phyloP scores from a whole-genome alignment of 2,888 invertebrate species.

The Lycocerus yunnanus region DNA sequence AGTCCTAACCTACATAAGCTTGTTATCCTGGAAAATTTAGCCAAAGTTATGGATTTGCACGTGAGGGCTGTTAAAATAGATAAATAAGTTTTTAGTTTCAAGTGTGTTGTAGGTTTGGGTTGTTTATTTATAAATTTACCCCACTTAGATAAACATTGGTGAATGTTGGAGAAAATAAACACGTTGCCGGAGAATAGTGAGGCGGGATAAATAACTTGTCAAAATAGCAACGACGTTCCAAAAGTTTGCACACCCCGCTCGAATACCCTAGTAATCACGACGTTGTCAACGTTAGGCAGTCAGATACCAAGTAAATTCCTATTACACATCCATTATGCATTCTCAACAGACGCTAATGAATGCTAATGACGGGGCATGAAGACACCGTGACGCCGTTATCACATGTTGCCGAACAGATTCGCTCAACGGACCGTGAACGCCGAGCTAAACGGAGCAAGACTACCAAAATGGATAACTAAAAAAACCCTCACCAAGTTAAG shows the following conservation, averaged over 20 bases:
- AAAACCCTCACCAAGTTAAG: neutral
- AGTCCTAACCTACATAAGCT: neutral
- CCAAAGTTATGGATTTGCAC: neutral
- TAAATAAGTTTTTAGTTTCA: neutral
- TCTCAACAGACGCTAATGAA: conserved; percentile 44
- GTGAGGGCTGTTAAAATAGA: neutral
- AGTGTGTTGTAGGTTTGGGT: neutral
- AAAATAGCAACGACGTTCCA: conserved; percentile 23
- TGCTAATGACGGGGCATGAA: conserved; percentile 43
- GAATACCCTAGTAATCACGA: conserved; percentile 28
- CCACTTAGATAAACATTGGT: conserved; percentile 6
- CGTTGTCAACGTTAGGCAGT: conserved; percentile 29
- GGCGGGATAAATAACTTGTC: conserved; percentile 28
- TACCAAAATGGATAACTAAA: conserved; percentile 17
- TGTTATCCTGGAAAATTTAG: neutral
- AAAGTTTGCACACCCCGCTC: conserved; percentile 16
- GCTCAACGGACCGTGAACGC: conserved; percentile 28
- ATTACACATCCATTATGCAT: conserved; percentile 43
- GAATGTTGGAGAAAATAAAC: conserved; percentile 11
- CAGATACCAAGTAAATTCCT: conserved; percentile 33
- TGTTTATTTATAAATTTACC: neutral
- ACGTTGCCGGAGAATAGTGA: conserved; percentile 4
- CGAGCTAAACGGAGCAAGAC: conserved; percentile 22
- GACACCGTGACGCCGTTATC: conserved; percentile 43
- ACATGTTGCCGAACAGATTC: conserved; percentile 35